A percentile compares a stretch with the other conserved stretches of the same genome.
phyloP scores from a whole-genome alignment of 1,140 invertebrate species.

The Varroa destructor region DNA sequence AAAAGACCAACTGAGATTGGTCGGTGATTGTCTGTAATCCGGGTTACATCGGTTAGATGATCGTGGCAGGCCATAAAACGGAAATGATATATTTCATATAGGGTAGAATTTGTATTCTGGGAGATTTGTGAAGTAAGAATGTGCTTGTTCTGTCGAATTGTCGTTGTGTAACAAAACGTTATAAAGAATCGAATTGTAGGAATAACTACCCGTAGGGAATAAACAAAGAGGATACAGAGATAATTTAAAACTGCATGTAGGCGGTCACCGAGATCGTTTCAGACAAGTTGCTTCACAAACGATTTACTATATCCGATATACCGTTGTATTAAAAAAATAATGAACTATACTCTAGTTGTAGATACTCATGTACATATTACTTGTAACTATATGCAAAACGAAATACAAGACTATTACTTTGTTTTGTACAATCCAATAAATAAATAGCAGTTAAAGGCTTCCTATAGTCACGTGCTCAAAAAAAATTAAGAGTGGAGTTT shows the following conservation, averaged over 20 bases:
- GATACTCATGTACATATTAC: constrained; percentile 29
- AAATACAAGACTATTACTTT: too few relatives aligned
- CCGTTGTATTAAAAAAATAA: constrained; percentile 40
- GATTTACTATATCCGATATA: constrained; percentile 39
- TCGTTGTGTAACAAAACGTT: neutral
- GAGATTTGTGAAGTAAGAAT: constrained; percentile 36
- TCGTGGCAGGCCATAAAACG: too few relatives aligned
- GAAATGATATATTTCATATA: too few relatives aligned
- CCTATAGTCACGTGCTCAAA: too few relatives aligned
- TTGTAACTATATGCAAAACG: too few relatives aligned
- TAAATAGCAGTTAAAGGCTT: too few relatives aligned
- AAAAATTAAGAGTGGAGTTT: too few relatives aligned
- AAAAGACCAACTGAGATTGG: neutral
- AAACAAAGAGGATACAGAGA: constrained; percentile 29
- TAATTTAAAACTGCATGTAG: constrained; percentile 37
- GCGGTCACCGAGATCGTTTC: constrained; percentile 36
- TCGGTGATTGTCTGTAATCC: constrained; percentile 34
- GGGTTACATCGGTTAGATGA: constrained; percentile 37
- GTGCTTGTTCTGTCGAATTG: constrained; percentile 39
- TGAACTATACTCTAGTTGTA: constrained; percentile 41
- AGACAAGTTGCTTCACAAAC: constrained; percentile 39
- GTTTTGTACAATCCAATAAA: too few relatives aligned
- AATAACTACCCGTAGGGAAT: constrained; percentile 6
- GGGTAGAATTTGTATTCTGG: too few relatives aligned
- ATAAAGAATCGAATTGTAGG: neutral